Conservation (phyloP, 2,113 vertebrate species). For the Mesitornis unicolor region DNA sequence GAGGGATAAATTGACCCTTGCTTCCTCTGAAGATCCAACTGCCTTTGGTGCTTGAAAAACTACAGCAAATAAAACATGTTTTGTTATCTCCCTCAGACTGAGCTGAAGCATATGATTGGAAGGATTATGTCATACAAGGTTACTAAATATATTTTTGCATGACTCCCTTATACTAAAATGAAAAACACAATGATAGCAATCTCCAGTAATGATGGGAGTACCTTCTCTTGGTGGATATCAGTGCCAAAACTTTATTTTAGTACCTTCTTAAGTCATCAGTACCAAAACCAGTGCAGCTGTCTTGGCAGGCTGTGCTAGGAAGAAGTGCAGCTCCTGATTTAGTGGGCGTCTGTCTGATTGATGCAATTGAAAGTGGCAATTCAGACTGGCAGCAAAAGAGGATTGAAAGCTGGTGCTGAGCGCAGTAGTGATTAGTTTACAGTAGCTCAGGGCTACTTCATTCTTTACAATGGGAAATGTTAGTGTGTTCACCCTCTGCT, state of each 20-base stretch:
- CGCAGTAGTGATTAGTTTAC: neutral
- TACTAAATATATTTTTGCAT: constrained; percentile 23
- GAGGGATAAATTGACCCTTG: neutral
- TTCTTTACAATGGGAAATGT: neutral
- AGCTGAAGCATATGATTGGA: neutral
- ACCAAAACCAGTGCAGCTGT: neutral
- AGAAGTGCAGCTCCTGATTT: neutral
- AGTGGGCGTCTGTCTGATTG: neutral
- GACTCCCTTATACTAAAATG: neutral
- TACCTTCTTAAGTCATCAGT: neutral
- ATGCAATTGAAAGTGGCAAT: neutral
- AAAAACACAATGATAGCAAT: neutral
- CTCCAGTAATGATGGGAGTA: neutral
- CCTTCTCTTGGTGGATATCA: neutral
- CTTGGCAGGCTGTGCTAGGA: constrained; percentile 4
- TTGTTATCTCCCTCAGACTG: neutral
- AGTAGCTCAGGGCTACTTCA: neutral
- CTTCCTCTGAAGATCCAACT: neutral
- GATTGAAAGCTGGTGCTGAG: neutral
- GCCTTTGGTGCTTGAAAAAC: neutral
- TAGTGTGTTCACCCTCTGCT: neutral
- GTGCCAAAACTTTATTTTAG: constrained; percentile 28
- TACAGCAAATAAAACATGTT: neutral
- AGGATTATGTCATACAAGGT: neutral
- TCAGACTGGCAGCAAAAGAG: neutral